Base-by-base conservation (phyloP, 2,113 vertebrate genomes). In the Orthonyx spaldingii region DNA sequence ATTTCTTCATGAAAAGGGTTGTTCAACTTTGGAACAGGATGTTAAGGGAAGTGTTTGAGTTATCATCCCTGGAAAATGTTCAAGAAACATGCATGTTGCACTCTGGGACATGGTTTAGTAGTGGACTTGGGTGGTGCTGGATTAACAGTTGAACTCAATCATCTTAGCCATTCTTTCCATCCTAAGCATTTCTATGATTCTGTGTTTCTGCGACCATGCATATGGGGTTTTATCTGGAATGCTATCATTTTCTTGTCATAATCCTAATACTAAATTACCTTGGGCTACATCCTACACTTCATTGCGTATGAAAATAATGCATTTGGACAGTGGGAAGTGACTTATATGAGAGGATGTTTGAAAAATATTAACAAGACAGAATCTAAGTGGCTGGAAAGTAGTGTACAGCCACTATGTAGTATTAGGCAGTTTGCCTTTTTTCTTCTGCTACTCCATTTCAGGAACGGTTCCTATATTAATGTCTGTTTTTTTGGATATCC, bases 101-200 rank as follows among this genome's bases (percentile, higher is more conserved):
- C 35, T 55, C 22, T 28, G 50, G 22, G 26, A 13, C 6, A 27
- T 27, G 13, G 17, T 72, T 72, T 50, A 27, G 14, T 23, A 17
- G 21, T 42, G 30, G 14, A 35, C 18, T 63, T 63, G 26, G 14
- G 41, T 6, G 7, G 24, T 46, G 15, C 53, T 46, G 44, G 23
- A 41, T 32, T 42, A 33, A 16, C 12, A 8, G 8, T 6, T 9
- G 27, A 13, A 53, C 16, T n/a, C 4, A 16, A 11, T 20, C 19
- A 52, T 59, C 10, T 3, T 22, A 27, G 11, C 13, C 6, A 6
- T 69, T 21, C 24, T 57, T 78, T 78, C 18, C 28, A 71, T 13
- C 3, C 8, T 46, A 22, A 72, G 4, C 0, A 0, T 27, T 72
- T 72, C 52, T 35, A 2, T 23, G 8, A 41, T n/a, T 78, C 23